Base-by-base conservation (phyloP, 1,140 invertebrate genomes). In the Drosophila auraria region DNA sequence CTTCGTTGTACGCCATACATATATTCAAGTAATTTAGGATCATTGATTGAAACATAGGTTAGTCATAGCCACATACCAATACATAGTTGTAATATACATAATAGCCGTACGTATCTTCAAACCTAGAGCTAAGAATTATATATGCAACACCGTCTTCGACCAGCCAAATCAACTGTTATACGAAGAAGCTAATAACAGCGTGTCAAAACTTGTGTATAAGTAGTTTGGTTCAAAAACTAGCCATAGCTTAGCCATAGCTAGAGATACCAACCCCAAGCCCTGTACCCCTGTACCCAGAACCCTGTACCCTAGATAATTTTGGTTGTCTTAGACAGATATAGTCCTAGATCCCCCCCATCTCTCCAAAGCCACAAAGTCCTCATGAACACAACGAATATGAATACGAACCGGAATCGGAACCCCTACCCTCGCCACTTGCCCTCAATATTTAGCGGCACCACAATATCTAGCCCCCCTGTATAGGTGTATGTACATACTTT, bases 211-310 rank as follows among this genome's bases (percentile, higher is more conserved):
- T 71, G 74, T 83, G 69, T 82, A 78, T 63, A 80, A 71, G 76
- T 83, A 83, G 80, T 83, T 81, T 83, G 80, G 75, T 78, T 70
- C 79, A 77, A 78, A n/a, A 72, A 51, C 38, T 74, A 74, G 69
- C 33, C 33, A 45, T 71, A 73, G 54, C 17, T 61, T 51, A 68
- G 65, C 12, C 23, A 23, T 71, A 66, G 62, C 30, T 66, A 50
- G 60, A 49, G 33, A 49, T 68, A 65, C 60, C 63, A 11, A 47
- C 23, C 45, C 33, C 2, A 5, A 11, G 17, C 12, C 36, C 36
- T 4, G 36, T 38, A 33, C 15, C 60, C 14, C 4, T 11, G n/a
- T 65, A 49, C 33, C 15, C 44, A 36, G 15, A 17, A 44, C 49
- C 15, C 8, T 33, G 6, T 33, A 33, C 30, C 33, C 36, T 70